These are phyloP conservation scores for Eira barbara DNA, from an alignment of 2,113 vertebrate genomes.

Conservation along the genomic window DNA sequence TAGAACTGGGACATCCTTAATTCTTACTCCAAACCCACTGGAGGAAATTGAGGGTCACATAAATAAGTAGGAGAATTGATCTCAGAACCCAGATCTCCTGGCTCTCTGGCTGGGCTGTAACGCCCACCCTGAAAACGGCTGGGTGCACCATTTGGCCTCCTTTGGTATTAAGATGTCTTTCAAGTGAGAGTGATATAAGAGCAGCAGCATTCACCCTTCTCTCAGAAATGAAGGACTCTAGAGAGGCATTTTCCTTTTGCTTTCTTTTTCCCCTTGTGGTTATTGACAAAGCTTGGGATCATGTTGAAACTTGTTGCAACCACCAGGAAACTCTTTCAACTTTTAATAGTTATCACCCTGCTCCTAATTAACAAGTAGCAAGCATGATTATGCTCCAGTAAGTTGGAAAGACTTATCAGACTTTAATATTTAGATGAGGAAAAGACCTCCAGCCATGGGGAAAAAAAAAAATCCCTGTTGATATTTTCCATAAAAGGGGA, in stretches of 20 bases:
- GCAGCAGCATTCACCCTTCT: not conserved
- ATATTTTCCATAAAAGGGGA: conserved; percentile 63
- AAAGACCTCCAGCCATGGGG: conserved; percentile 62
- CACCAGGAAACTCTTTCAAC: conserved; percentile 70
- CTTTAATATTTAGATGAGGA: conserved; percentile 66
- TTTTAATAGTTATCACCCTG: conserved; percentile 58
- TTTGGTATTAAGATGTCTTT: not conserved
- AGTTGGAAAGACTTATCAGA: conserved; percentile 61
- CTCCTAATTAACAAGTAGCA: conserved; percentile 68
- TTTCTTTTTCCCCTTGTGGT: conserved; percentile 54
- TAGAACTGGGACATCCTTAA: not conserved
- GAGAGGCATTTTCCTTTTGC: conserved; percentile 37
- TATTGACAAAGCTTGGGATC: conserved; percentile 50
- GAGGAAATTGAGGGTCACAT: not conserved
- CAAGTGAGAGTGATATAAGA: not conserved
- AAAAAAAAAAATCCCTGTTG: conserved; percentile 49
- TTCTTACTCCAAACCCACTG: not conserved
- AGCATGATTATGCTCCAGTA: conserved; percentile 46
- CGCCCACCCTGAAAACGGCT: not conserved
- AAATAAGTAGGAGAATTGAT: not conserved
- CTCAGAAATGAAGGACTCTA: not conserved
- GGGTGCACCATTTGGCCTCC: not conserved
- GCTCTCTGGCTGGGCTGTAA: accelerated
- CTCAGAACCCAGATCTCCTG: not conserved
- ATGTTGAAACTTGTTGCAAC: conserved; percentile 66